Evolutionary conservation across 1,140 invertebrate genomes (phyloP).

Genomic region (Augochlora pura): DNA sequence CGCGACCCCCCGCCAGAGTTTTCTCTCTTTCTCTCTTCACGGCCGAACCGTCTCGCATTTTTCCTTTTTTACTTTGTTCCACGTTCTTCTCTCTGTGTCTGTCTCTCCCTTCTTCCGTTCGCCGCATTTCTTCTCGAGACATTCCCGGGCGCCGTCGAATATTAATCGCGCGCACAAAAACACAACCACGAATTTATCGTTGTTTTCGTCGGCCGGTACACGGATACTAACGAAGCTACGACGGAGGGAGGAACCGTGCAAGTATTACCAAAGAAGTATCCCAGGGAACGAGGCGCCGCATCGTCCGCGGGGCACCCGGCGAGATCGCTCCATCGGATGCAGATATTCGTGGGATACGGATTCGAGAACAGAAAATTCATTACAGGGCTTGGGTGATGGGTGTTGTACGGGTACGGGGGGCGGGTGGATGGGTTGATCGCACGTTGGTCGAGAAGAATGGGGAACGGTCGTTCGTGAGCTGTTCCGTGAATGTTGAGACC

Average conservation of each 20-base stretch:
- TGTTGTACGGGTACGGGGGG: not conserved
- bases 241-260: not conserved
- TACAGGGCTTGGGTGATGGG: not conserved
- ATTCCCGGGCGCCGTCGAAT: conserved; percentile 37
- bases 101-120: conserved; percentile 7
- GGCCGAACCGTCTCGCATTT: not conserved
- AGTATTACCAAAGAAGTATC: conserved; percentile 36
- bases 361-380: not conserved
- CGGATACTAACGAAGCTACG: conserved; percentile 24
- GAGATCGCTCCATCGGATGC: not conserved
- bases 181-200: conserved; percentile 3
- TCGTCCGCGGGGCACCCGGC: not conserved
- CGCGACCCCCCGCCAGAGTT: not conserved
- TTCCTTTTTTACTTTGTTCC: conserved; percentile 14
- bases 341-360: not conserved
- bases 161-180: conserved; percentile 8
- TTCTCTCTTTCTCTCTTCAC: conserved; percentile 29
- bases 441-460: too few species aligned
- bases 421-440: not conserved
- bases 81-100: conserved; percentile 20
- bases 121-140: conserved; percentile 27
- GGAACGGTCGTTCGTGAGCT: conserved; percentile 42
- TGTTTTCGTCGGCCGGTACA: conserved; percentile 11
- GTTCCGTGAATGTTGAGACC: conserved; percentile 45
- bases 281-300: too few species aligned